Base-by-base conservation (phyloP, 2,797 vertebrate species). In the Chrysolophus pictus region DNA sequence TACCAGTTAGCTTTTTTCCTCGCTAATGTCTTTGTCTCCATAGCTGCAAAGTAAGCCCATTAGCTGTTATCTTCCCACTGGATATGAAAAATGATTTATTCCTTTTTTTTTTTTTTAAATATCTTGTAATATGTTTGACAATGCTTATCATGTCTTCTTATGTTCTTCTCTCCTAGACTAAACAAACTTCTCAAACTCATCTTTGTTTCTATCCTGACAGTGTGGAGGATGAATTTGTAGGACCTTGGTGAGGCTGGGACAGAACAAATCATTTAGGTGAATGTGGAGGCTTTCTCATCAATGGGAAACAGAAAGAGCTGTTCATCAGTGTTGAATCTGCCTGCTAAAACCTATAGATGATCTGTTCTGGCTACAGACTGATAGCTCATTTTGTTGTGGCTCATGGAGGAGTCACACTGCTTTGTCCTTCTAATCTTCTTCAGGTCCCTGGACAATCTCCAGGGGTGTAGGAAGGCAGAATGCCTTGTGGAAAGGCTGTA, bases 151-250 rank as follows among this genome's bases (percentile, higher is more conserved):
- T 46, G 14, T 26, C 35, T 73, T 79, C 33, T 19, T 77, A 33
- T 53, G 42, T 41, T 64, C 31, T 90, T 73, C 26, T 84, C 6
- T 51, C 71, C 10, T 26, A 65, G 60, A 79, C 75, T 82, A 87
- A 87, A 87, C 23, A 96, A 88, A 44, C 18, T 64, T 82, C 16
- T 63, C 13, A 23, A 51, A 81, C 12, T 72, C 67, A 59, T 75
- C 22, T 81, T 49, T 64, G 2, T 59, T 86, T 84, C 46, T 91
- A 21, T 10, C 2, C 46, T n/a, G 28, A 10, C 11, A 58, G 59
- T 12, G 29, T 37, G 18, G 26, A 72, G 35, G 37, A 88, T 0
- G 3, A 74, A 87, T 73, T 26, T 84, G 2, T 41, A 68, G 49
- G 44, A 69, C 42, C 12, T 82, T 24, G 29, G 41, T 33, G 29